Base-by-base conservation (phyloP, 2,113 vertebrate species). In the Cryptomyrus ogoouensis region DNA sequence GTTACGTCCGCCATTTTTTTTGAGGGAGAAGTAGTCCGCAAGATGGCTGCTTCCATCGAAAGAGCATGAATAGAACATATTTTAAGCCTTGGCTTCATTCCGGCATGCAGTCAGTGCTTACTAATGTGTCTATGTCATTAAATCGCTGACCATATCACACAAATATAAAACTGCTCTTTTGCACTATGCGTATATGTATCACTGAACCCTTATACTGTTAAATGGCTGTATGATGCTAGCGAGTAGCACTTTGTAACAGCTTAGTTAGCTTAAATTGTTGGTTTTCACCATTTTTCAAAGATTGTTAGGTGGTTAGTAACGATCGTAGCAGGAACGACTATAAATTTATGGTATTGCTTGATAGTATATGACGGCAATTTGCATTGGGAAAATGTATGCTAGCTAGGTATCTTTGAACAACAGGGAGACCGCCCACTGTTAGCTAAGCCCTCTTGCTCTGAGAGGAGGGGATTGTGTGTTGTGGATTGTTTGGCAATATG, bases 401-500 rank as follows among this genome's bases (percentile, higher is more conserved):
- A 89, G 42, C 35, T 31, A 42, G 17, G 74, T 42, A 44, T 88
- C 17, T 74, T 70, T 74, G 52, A 24, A 52, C 21, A 58, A 50
- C 31, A 46, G 52, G 39, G 50, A 89, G 89, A 58, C 35, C 35
- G 53, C 89, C 49, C 77, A 44, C 44, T 53, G 70, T 27, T 70
- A 66, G n/a, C 90, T 87, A 74, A 53, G 39, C 31, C 66, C 49
- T 31, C 77, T 83, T 74, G 88, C 87, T 35, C 88, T 86, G 88
- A 88, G 87, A 89, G 87, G 53, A 88, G 88, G 87, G 89, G 90
- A 83, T 62, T 44, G 90, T 92, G 91, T 91, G 91, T 91, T 92
- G 91, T 90, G 89, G 89, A 80, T 91, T 91, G 90, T 93, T 90
- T 89, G 89, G 91, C 94, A 95, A 96, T 94, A 96, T 96, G 95